Evolutionary conservation across 2,797 vertebrate species (phyloP).

Genomic region (Phylloscopus collybita): DNA sequence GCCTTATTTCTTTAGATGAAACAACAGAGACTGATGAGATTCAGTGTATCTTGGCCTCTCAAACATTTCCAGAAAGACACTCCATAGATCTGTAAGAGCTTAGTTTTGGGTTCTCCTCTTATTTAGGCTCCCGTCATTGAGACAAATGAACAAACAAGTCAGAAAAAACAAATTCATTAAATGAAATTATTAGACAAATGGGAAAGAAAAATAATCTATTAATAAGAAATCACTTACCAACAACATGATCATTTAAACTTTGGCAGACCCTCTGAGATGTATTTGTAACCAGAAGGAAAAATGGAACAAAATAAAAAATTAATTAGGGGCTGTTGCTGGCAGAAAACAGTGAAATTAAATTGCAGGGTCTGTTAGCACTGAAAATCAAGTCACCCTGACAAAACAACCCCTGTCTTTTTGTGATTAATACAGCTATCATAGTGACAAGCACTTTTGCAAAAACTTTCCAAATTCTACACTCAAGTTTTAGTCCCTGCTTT

Average conservation of each 20-base stretch:
- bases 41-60: background rate
- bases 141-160: constrained; percentile 9
- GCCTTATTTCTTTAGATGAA: background rate
- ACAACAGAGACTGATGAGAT: background rate
- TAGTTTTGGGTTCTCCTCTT: constrained; percentile 15
- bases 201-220: constrained; percentile 53
- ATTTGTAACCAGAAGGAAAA: constrained; percentile 66
- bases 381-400: constrained; percentile 54
- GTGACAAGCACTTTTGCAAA: background rate
- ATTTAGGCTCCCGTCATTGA: constrained; percentile 35
- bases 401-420: constrained; percentile 1
- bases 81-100: background rate
- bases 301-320: constrained; percentile 51
- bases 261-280: constrained; percentile 47
- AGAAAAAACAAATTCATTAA: constrained; percentile 20
- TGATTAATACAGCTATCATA: background rate
- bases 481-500: background rate
- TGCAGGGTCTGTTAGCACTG: constrained; percentile 27
- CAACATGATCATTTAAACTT: constrained; percentile 58
- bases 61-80: background rate
- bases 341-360: constrained; percentile 61
- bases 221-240: constrained; percentile 64
- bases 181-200: constrained; percentile 34
- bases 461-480: background rate
- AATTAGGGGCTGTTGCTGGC: constrained; percentile 16